These are phyloP conservation scores for Alligator sinensis DNA, from an alignment of 2,113 vertebrate species.

Conservation along the genomic window DNA sequence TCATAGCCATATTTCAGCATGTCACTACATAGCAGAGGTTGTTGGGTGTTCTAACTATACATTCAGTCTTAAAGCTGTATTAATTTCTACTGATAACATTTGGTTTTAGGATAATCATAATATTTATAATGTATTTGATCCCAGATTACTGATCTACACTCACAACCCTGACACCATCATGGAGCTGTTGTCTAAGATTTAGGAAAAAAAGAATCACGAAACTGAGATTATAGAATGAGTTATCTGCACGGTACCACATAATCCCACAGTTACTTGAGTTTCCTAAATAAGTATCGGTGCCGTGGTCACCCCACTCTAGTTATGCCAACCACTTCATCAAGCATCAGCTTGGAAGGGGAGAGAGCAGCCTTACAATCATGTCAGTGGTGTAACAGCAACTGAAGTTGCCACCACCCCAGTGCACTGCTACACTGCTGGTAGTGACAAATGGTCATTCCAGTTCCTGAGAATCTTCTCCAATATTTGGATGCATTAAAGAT, in stretches of 20 bases:
- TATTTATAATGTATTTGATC: background rate
- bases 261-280: background rate
- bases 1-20: background rate
- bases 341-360: too few relatives aligned
- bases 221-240: background rate
- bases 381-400: too few relatives aligned
- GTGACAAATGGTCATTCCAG: background rate
- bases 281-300: background rate
- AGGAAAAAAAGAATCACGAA: background rate
- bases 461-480: background rate
- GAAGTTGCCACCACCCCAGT: too few relatives aligned
- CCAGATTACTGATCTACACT: background rate
- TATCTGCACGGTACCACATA: background rate
- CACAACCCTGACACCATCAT: background rate
- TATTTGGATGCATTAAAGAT: background rate
- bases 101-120: background rate
- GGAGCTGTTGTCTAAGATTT: accelerated
- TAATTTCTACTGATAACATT: background rate
- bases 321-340: too few relatives aligned
- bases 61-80: background rate
- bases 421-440: too few relatives aligned
- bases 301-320: too few relatives aligned
- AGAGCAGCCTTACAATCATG: too few relatives aligned
- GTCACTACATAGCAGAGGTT: background rate
- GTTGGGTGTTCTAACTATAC: background rate